Evolutionary conservation across 1,140 invertebrate species (phyloP).

Genomic region (Halotydeus destructor): DNA sequence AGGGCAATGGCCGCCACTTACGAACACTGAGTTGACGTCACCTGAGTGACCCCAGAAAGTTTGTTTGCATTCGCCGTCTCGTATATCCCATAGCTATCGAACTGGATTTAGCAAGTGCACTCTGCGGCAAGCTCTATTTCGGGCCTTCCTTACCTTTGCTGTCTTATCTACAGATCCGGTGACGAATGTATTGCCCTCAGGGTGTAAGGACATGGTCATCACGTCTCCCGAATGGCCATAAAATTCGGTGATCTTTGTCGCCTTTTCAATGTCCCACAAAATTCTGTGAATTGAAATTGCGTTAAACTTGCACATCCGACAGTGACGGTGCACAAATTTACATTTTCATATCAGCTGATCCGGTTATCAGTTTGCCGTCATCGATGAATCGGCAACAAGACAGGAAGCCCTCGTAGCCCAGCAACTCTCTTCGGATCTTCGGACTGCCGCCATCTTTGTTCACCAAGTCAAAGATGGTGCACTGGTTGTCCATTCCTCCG

Average conservation of each 20-base stretch:
- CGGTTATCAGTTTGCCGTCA: slow-evolving; percentile 96
- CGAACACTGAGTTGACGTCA: slow-evolving; percentile 93
- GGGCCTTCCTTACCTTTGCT: slow-evolving; percentile 43
- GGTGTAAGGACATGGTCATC: slow-evolving; percentile 84
- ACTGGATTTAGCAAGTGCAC: slow-evolving; percentile 18
- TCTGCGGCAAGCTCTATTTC: not conserved
- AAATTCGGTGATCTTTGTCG: slow-evolving; percentile 88
- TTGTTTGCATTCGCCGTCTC: slow-evolving; percentile 88
- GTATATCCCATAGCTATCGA: slow-evolving; percentile 81
- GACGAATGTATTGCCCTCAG: slow-evolving; percentile 87
- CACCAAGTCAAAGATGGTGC: slow-evolving; percentile 92
- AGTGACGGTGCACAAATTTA: too few species aligned
- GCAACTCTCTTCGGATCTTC: slow-evolving; percentile 65
- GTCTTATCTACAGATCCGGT: slow-evolving; percentile 93
- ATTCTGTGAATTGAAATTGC: slow-evolving; percentile 43
- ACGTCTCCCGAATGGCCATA: slow-evolving; percentile 94
- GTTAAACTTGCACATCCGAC: not conserved
- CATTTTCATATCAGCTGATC: slow-evolving; percentile 95
- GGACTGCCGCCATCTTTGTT: slow-evolving; percentile 76
- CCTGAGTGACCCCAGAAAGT: slow-evolving; percentile 96
- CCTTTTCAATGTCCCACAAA: slow-evolving; percentile 95
- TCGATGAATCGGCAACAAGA: slow-evolving; percentile 95
- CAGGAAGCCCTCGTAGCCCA: slow-evolving; percentile 89
- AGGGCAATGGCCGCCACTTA: slow-evolving; percentile 29
- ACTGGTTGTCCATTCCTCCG: slow-evolving; percentile 95